Percentiles rank a stretch among this genome's conserved stretches.
Evolutionary conservation across 2,888 invertebrate species (phyloP).

Genomic region (Pseudococcus jackbeardsleyi): DNA sequence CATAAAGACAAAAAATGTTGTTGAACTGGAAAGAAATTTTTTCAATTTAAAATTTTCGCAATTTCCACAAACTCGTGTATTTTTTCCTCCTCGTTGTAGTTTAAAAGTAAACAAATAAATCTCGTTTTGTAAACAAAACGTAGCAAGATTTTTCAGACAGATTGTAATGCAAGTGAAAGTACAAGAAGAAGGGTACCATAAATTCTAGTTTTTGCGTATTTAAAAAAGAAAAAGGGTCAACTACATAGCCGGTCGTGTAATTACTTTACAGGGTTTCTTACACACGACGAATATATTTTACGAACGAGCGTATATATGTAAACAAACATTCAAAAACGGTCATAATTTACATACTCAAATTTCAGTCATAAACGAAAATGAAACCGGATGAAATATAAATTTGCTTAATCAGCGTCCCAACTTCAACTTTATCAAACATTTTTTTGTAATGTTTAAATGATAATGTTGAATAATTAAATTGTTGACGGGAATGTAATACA

Average conservation of each 20-base stretch:
- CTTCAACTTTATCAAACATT: constrained; percentile 32
- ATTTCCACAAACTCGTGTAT: too few species aligned
- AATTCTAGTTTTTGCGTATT: constrained; percentile 28
- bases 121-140: not conserved
- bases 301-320: too few species aligned
- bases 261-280: constrained; percentile 43
- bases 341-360: constrained; percentile 53
- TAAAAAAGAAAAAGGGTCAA: constrained; percentile 8
- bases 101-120: constrained; percentile 10
- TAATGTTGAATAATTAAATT: constrained; percentile 42
- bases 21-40: too few species aligned
- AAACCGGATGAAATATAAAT: not conserved
- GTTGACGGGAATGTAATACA: constrained; percentile 24
- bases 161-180: not conserved
- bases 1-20: too few species aligned
- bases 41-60: too few species aligned
- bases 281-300: too few species aligned
- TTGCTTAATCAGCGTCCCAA: constrained; percentile 13
- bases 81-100: too few species aligned
- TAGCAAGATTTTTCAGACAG: not conserved
- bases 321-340: not conserved
- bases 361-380: constrained; percentile 56
- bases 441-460: constrained; percentile 41
- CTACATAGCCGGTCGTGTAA: not conserved
- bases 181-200: not conserved